A percentile compares a stretch with the other conserved stretches of the same genome.
Conservation (phyloP, 2,888 invertebrate genomes). For the Ernsta delagoae region DNA sequence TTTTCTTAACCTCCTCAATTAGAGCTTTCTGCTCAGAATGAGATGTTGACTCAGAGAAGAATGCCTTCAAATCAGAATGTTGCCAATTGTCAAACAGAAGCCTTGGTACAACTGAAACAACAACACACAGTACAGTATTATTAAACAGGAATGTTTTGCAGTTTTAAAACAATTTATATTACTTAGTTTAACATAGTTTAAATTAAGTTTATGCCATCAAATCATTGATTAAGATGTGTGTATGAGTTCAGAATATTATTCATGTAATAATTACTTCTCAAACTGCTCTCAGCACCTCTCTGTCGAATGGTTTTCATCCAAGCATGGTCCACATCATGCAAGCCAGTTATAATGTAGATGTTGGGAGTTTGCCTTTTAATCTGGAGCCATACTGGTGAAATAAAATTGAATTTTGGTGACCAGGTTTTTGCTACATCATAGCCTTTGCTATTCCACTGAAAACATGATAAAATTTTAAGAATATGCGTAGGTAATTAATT, state of each 20-base stretch:
- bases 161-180: no score
- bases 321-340: slow-evolving; percentile 93
- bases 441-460: slow-evolving; percentile 97
- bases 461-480: slow-evolving; percentile 44
- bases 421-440: slow-evolving; percentile 96
- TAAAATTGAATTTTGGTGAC: slow-evolving; percentile 93
- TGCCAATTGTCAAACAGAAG: slow-evolving; percentile 95
- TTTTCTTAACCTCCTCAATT: slow-evolving; percentile 87
- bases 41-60: slow-evolving; percentile 87
- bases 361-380: slow-evolving; percentile 87
- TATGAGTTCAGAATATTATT: no score
- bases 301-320: slow-evolving; percentile 92
- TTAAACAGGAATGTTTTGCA: no score
- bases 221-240: no score
- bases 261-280: slow-evolving; percentile 80
- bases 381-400: slow-evolving; percentile 98
- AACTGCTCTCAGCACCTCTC: slow-evolving; percentile 79
- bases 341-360: slow-evolving; percentile 88
- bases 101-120: slow-evolving; percentile 92
- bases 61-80: slow-evolving; percentile 88
- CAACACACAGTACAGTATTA: no score
- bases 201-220: no score
- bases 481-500: background rate
- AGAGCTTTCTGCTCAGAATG: slow-evolving; percentile 88
- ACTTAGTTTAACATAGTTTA: no score